Conservation (phyloP, 1,140 invertebrate species). For the Elysia chlorotica region DNA sequence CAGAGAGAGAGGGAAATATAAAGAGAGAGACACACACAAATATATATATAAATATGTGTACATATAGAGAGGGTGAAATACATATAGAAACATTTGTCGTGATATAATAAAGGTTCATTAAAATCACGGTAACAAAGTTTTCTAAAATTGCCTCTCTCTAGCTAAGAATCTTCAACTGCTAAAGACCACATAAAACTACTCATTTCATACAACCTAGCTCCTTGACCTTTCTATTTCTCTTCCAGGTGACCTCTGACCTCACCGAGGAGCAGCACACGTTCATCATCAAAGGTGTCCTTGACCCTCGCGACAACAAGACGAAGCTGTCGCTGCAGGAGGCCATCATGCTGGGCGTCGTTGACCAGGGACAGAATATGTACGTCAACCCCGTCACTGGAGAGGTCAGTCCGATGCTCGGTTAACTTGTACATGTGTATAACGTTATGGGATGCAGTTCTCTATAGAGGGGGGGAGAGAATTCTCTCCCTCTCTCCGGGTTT, state of each 20-base stretch:
- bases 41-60: no score
- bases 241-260: constrained; percentile 37
- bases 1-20: no score
- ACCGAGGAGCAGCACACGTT: constrained; percentile 53
- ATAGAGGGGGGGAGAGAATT: no score
- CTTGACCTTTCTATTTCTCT: not conserved
- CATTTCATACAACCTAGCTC: not conserved
- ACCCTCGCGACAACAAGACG: constrained; percentile 39
- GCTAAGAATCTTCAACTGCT: no score
- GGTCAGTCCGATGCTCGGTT: no score
- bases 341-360: constrained; percentile 50
- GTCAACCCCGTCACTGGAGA: constrained; percentile 23
- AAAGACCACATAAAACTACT: no score
- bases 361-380: constrained; percentile 37
- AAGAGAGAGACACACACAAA: no score
- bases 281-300: constrained; percentile 50
- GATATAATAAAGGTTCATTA: not conserved
- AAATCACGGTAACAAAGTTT: no score
- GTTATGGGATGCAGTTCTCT: no score
- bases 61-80: not conserved
- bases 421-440: no score
- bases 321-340: constrained; percentile 50
- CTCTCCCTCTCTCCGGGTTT: no score
- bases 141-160: no score
- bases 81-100: not conserved